phyloP scores from a whole-genome alignment of 2,888 invertebrate genomes.

The Heliconius sara region DNA sequence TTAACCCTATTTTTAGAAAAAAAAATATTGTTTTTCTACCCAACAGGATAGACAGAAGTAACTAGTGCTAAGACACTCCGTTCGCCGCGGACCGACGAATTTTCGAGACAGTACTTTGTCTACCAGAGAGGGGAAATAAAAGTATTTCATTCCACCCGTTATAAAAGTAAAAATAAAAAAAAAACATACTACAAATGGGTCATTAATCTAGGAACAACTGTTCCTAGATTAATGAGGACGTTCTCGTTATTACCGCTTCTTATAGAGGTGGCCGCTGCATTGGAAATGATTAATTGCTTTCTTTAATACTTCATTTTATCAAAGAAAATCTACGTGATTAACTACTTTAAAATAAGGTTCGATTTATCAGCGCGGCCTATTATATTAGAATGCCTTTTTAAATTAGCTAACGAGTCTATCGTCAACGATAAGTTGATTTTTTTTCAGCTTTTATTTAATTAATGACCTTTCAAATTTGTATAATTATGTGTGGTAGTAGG shows the following conservation, averaged over 20 bases:
- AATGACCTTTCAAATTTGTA: constrained; percentile 4
- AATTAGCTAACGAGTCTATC: constrained; percentile 31
- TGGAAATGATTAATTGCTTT: constrained; percentile 31
- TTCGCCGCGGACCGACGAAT: no score
- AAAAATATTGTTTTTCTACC: no score
- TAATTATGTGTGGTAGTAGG: background rate
- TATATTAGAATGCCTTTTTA: constrained; percentile 14
- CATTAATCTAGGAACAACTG: constrained; percentile 5
- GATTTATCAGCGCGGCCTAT: background rate
- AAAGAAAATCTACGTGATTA: constrained; percentile 1
- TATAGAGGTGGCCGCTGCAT: constrained; percentile 27
- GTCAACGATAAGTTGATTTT: constrained; percentile 21
- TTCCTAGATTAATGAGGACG: constrained; percentile 5
- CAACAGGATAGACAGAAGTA: no score
- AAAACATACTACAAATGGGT: background rate
- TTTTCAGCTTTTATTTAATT: constrained; percentile 25
- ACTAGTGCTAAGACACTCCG: no score
- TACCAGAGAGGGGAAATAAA: no score
- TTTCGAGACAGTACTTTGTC: no score
- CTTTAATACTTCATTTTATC: background rate
- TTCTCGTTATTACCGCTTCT: constrained; percentile 21
- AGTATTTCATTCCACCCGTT: background rate
- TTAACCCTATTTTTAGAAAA: no score
- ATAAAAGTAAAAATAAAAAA: background rate
- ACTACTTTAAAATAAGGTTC: background rate